These are phyloP conservation scores for Alviniconcha strummeri DNA, from an alignment of 2,888 invertebrate genomes.

Conservation along the genomic window DNA sequence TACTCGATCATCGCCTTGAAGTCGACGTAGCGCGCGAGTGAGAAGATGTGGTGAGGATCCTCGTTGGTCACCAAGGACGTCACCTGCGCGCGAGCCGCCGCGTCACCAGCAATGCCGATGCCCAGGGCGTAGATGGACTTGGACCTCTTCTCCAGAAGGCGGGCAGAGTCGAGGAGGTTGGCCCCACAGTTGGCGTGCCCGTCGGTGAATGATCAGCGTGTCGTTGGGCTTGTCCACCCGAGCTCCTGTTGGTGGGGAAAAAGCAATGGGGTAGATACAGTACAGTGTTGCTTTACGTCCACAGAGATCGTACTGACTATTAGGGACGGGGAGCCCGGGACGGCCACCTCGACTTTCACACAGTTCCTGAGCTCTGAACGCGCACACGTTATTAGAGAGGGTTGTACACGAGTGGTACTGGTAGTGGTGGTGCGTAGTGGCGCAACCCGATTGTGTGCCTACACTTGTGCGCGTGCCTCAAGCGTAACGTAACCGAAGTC, in stretches of 20 bases:
- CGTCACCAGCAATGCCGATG: conserved; percentile 33
- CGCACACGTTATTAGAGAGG: too few species aligned
- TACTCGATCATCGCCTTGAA: conserved; percentile 37
- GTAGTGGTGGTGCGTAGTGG: too few species aligned
- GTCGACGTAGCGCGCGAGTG: conserved; percentile 32
- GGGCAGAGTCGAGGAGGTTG: conserved; percentile 23
- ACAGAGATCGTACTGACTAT: too few species aligned
- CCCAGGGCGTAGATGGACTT: conserved; percentile 36
- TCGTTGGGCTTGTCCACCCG: conserved; percentile 33
- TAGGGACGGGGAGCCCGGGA: too few species aligned
- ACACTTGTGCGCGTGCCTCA: too few species aligned
- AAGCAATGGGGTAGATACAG: too few species aligned
- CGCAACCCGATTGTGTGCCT: too few species aligned
- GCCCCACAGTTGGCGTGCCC: conserved; percentile 38
- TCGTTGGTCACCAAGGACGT: conserved; percentile 34
- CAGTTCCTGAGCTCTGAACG: too few species aligned
- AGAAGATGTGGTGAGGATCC: conserved; percentile 38
- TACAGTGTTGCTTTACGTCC: too few species aligned
- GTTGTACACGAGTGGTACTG: too few species aligned
- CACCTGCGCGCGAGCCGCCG: conserved; percentile 30
- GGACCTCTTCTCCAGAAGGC: conserved; percentile 12
- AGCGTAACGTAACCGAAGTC: too few species aligned
- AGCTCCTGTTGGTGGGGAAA: conserved; percentile 21
- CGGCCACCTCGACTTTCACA: too few species aligned
- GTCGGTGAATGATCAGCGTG: conserved; percentile 36